Evolutionary conservation across 2,888 invertebrate genomes (phyloP).

Genomic region (Drosophila formosana): DNA sequence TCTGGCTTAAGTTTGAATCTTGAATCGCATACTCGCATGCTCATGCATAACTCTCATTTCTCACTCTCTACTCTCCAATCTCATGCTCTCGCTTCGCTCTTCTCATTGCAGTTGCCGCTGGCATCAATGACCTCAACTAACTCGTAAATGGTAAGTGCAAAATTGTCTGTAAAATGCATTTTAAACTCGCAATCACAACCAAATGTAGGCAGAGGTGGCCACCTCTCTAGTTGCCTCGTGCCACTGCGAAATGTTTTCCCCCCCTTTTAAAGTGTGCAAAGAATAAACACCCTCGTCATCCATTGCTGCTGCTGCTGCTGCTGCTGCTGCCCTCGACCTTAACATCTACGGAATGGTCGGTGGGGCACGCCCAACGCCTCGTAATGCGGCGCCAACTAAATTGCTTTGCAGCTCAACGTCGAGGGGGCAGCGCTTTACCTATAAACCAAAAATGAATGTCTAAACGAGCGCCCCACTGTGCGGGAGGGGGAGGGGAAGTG

Average conservation of each 20-base stretch:
- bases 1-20: neutral
- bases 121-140: constrained; percentile 66
- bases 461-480: constrained; percentile 34
- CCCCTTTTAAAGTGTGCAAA: neutral
- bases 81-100: neutral
- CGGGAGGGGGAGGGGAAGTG: neutral
- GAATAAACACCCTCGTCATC: constrained; percentile 15
- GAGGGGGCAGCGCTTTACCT: constrained; percentile 58
- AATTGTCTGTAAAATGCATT: constrained; percentile 69
- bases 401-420: constrained; percentile 58
- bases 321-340: constrained; percentile 42
- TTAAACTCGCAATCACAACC: constrained; percentile 50
- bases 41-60: constrained; percentile 3
- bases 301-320: too few relatives aligned
- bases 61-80: neutral
- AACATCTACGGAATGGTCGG: constrained; percentile 27
- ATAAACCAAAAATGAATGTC: constrained; percentile 76
- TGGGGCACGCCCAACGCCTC: constrained; percentile 47
- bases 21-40: neutral
- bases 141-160: constrained; percentile 73
- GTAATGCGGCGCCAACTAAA: constrained; percentile 63
- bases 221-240: neutral
- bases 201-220: neutral
- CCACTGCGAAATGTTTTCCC: neutral
- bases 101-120: constrained; percentile 41